Evolutionary conservation across 2,797 vertebrate genomes (phyloP), one percentile per base, ranked within the genome.

Genomic region (Crocodylus rhombifer): DNA sequence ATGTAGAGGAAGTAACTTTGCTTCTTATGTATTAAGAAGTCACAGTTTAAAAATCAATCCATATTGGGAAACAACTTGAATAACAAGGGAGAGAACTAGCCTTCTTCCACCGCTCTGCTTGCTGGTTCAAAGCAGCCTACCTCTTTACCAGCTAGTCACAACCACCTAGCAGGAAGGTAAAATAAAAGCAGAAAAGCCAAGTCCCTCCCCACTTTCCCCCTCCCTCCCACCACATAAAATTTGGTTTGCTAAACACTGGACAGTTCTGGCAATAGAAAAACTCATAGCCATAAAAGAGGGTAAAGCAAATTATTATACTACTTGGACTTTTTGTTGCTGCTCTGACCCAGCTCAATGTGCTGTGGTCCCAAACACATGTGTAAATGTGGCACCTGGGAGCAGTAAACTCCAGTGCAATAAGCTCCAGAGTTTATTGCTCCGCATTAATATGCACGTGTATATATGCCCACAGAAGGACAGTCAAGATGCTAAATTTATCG

Each of bases 281-380:
- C 77, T 86, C 82, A 42, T 91, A 93, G 90, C 60, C 42, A 67
- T 57, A 65, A 90, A 83, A 83, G 65, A 77, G 14, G 61, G 51
- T 33, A 69, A 77, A 83, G 71, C 71, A 94, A 90, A 95, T 85
- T 83, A 89, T 56, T 88, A 30, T 80, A 61, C 21, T 86, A 33
- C 28, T 89, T 81, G 80, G 58, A 58, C 74, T 60, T 60, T 51
- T 51, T 51, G 42, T 51, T 51, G 42, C 42, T 51, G 42, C 42
- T 51, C 10, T 51, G 42, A 51, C 42, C 42, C 42, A 51, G 42
- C 42, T 51, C 42, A 51, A 51, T 51, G 10, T 51, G 42, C 42
- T 51, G 42, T 51, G 9, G 42, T 51, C 42, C 42, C 42, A 51
- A 3, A 51, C 10, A 10, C 42, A 51, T 51, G 42, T 51, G 42